Base-by-base conservation (phyloP, 2,888 invertebrate genomes). In the Alsophila aescularia region DNA sequence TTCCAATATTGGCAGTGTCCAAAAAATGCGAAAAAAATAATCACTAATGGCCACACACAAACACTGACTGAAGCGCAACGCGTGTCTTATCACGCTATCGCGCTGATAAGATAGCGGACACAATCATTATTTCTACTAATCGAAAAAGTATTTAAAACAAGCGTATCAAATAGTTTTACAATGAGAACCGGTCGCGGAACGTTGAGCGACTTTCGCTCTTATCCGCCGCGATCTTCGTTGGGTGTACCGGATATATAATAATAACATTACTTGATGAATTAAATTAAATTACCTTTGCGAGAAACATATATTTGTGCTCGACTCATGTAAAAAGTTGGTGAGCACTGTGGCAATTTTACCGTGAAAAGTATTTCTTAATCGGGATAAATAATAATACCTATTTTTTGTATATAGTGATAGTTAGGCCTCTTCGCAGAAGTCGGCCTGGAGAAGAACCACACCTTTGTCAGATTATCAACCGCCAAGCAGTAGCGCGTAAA, bases 71-170 rank as follows among this genome's bases (percentile, higher is more conserved):
- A 37, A 65, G 72, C 71, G 70, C 65, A 70, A 73, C 64, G 64
- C 64, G 51, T 65, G 64, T 72, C 77, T 79, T 87, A 87, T 87
- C 85, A 65, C 68, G 65, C 77, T 85, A 87, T 85, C 86, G 67
- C 60, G 55, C 61, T 70, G 89, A 89, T 88, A 79, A 89, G 89
- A 88, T 89, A 85, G 64, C 61, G 64, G 58, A 74, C 65, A 77
- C 75, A 83, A 79, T 88, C 83, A 85, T 86, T 84, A 85, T 81
- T 79, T 76, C 73, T 70, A 75, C 79, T 87, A 87, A 89, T 88
- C 84, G 75, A 70, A 78, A 74, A 72, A 74, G 69, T 75, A 76
- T 72, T n/a, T 64, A 62, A 72, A 77, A 75, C 68, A 62, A 54
- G 44, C 61, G 61, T 65, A 70, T 58, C 60, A 65, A 68, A 69